These are phyloP conservation scores for Todus mexicanus DNA, from an alignment of 2,797 vertebrate genomes.

Conservation along the genomic window DNA sequence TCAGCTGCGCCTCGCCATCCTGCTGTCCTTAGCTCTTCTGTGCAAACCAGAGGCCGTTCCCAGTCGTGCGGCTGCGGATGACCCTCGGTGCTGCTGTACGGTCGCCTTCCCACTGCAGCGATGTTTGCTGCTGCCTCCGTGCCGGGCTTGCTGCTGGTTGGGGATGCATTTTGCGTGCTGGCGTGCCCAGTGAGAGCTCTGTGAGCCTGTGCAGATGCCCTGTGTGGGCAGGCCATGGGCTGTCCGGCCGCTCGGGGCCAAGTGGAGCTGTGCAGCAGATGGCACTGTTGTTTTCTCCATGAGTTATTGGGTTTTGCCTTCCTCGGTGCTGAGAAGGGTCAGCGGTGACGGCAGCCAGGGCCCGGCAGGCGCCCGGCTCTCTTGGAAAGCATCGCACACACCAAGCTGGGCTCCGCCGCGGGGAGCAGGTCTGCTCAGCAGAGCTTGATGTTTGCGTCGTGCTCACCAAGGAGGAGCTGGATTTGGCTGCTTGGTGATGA, in stretches of 20 bases:
- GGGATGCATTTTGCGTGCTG: rapidly evolving
- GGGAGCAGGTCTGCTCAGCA: background rate
- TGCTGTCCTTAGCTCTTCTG: background rate
- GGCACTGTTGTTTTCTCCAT: conserved; percentile 33
- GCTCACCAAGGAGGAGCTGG: background rate
- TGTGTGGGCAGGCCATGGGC: background rate
- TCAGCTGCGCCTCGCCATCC: background rate
- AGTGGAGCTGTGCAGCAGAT: conserved; percentile 27
- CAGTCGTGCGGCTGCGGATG: background rate
- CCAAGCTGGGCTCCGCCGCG: background rate
- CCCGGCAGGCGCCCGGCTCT: background rate
- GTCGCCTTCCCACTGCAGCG: background rate
- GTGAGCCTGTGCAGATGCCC: background rate
- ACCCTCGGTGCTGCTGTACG: background rate
- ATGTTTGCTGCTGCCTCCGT: background rate
- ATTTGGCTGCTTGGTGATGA: background rate
- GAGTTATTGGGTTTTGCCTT: background rate
- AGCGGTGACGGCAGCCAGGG: rapidly evolving
- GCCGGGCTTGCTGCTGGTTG: background rate
- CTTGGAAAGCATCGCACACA: rapidly evolving
- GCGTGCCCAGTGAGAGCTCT: rapidly evolving
- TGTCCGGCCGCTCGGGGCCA: background rate
- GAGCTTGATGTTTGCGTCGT: background rate
- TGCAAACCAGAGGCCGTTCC: background rate
- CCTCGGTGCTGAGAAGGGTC: background rate